Conservation (phyloP, 2,888 invertebrate species). For the Halocaridina rubra region DNA sequence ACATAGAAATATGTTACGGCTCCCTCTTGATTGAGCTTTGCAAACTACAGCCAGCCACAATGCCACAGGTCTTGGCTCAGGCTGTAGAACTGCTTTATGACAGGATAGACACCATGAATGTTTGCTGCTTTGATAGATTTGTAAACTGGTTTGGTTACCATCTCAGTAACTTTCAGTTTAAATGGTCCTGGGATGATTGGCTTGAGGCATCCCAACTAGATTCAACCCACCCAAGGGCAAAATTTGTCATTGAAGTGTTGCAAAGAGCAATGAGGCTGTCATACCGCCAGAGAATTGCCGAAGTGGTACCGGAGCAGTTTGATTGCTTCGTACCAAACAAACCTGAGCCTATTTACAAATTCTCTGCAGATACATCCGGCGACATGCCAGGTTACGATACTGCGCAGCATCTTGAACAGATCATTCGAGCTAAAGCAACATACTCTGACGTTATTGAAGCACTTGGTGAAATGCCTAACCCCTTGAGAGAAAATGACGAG, state of each 20-base stretch:
- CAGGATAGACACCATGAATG: constrained; percentile 96
- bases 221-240: constrained; percentile 89
- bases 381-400: constrained; percentile 69
- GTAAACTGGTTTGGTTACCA: constrained; percentile 98
- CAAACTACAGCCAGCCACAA: constrained; percentile 93
- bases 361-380: constrained; percentile 90
- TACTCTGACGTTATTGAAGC: constrained; percentile 90
- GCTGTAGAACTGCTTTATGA: constrained; percentile 97
- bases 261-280: constrained; percentile 87
- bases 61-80: constrained; percentile 97
- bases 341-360: constrained; percentile 90
- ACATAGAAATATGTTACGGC: constrained; percentile 92
- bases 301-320: constrained; percentile 91
- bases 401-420: constrained; percentile 87
- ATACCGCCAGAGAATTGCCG: constrained; percentile 92
- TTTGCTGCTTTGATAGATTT: constrained; percentile 94
- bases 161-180: constrained; percentile 98
- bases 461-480: constrained; percentile 87
- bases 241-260: constrained; percentile 93
- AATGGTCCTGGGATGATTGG: constrained; percentile 99
- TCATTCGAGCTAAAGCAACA: constrained; percentile 89
- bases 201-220: constrained; percentile 86
- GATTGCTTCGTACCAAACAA: constrained; percentile 84
- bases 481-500: constrained; percentile 76
- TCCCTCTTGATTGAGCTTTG: constrained; percentile 96